phyloP scores from a whole-genome alignment of 2,797 vertebrate genomes.

The Galaxias olidus region DNA sequence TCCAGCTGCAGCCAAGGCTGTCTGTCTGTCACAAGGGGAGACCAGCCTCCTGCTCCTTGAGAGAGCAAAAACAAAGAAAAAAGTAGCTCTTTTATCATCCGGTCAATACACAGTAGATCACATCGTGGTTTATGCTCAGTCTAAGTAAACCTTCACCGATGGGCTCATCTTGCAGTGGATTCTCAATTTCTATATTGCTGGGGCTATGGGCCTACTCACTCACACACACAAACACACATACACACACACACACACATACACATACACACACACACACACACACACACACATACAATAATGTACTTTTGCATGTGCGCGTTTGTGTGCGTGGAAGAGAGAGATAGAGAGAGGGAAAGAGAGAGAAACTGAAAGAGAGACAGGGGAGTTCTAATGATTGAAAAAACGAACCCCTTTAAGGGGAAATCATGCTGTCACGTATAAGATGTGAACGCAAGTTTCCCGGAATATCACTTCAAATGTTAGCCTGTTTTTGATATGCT shows the following conservation, averaged over 20 bases:
- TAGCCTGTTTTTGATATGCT: conserved; percentile 1
- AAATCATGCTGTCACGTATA: background rate
- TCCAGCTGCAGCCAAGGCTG: conserved; percentile 96
- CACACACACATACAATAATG: background rate
- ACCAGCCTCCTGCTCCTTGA: conserved; percentile 94
- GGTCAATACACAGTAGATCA: background rate
- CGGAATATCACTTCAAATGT: background rate
- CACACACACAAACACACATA: too few species aligned
- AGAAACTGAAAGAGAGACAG: background rate
- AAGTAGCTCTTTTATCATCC: conserved; percentile 20
- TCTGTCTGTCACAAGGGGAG: conserved; percentile 81
- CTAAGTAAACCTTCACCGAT: too few species aligned
- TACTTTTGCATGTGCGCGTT: conserved; percentile 10
- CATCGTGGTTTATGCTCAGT: background rate
- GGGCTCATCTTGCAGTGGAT: too few species aligned
- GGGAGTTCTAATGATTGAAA: background rate
- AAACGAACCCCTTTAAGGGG: conserved; percentile 1
- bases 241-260: too few species aligned
- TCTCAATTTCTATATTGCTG: too few species aligned
- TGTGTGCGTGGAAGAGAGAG: conserved; percentile 10
- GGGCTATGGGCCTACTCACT: too few species aligned
- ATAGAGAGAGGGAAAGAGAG: background rate
- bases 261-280: too few species aligned
- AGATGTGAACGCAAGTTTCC: background rate
- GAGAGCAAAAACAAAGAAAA: conserved; percentile 14